phyloP scores from a whole-genome alignment of 2,113 vertebrate species.

The Cavia aperea region DNA sequence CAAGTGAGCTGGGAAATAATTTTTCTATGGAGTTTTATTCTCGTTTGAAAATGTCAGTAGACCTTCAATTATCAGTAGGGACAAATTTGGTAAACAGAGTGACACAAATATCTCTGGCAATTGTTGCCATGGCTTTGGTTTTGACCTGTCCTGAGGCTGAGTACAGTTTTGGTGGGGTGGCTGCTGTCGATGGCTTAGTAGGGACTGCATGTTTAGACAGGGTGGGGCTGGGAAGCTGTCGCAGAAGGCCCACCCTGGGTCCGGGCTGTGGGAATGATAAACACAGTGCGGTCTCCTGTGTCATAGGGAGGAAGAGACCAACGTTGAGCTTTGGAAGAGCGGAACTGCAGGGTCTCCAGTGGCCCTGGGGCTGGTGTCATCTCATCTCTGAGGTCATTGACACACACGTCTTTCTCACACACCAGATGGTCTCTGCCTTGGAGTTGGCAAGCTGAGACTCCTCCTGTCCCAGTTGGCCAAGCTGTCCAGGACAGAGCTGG shows the following conservation, averaged over 20 bases:
- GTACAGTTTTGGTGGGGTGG: not conserved
- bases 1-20: not conserved
- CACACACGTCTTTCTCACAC: conserved; percentile 32
- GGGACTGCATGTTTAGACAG: conserved; percentile 60
- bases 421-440: conserved; percentile 48
- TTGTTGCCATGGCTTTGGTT: not conserved
- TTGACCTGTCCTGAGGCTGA: not conserved
- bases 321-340: not conserved
- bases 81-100: not conserved
- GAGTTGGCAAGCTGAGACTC: not conserved
- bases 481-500: not conserved
- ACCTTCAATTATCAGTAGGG: not conserved
- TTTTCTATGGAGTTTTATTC: not conserved
- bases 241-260: conserved; percentile 60
- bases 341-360: not conserved
- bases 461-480: conserved; percentile 36
- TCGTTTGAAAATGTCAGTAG: not conserved
- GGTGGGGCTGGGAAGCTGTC: conserved; percentile 61
- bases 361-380: conserved; percentile 1
- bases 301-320: conserved; percentile 21
- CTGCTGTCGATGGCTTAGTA: not conserved
- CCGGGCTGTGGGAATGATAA: conserved; percentile 56
- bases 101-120: not conserved
- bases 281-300: conserved; percentile 39
- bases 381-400: conserved; percentile 1